Evolutionary conservation across 2,888 invertebrate genomes (phyloP).

Genomic region (Heteropelma amictum): DNA sequence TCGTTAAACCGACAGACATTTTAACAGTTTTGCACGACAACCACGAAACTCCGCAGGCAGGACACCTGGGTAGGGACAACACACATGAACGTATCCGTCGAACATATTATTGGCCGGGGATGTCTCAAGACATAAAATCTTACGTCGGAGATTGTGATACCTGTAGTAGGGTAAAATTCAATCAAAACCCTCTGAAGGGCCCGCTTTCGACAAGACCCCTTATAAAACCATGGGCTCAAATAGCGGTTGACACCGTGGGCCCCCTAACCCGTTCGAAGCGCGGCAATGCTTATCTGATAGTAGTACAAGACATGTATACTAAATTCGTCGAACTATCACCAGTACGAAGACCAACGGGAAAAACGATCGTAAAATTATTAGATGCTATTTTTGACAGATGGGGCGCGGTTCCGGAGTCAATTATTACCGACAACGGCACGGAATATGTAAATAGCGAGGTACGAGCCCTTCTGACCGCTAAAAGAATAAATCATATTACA

Average conservation of each 20-base stretch:
- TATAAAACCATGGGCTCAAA: constrained; percentile 34
- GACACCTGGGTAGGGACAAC: constrained; percentile 44
- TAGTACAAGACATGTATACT: constrained; percentile 41
- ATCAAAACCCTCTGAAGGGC: constrained; percentile 32
- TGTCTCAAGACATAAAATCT: not conserved
- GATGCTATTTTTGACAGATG: constrained; percentile 26
- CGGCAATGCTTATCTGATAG: constrained; percentile 29
- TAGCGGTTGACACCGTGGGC: constrained; percentile 37
- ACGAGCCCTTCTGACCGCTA: no score
- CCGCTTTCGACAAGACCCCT: constrained; percentile 10
- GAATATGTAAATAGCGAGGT: no score
- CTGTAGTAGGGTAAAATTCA: constrained; percentile 33
- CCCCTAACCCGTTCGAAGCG: constrained; percentile 29
- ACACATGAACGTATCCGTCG: no score
- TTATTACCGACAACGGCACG: no score
- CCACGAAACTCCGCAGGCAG: constrained; percentile 21
- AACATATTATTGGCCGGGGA: no score
- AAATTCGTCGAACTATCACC: constrained; percentile 42
- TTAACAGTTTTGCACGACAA: constrained; percentile 2
- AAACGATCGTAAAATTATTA: constrained; percentile 10
- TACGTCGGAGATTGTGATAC: constrained; percentile 41
- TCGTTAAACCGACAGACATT: constrained; percentile 9
- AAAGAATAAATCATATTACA: no score
- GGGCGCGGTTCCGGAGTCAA: constrained; percentile 23
- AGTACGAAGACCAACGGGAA: constrained; percentile 11